Base-by-base conservation (phyloP, 2,888 invertebrate genomes). In the Ditylenchus weischeri region DNA sequence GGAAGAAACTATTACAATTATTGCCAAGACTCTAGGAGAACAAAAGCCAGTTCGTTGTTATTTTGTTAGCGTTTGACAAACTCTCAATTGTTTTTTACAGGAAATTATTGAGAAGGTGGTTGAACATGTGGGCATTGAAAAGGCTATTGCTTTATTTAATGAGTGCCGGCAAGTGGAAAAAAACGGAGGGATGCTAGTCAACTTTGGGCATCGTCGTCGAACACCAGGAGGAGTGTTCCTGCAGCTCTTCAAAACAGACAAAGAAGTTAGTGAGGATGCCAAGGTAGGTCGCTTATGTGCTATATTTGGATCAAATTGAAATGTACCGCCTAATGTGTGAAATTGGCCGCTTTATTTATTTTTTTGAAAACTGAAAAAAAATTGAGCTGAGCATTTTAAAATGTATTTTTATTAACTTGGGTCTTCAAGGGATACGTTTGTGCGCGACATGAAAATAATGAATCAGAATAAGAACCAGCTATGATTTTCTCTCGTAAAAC, bases 151-250 rank as follows among this genome's bases (percentile, higher is more conserved):
- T 47, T 49, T 82, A 47, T 80, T 79, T 66, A 68, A 79, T 7
- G 72, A 75, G 51, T 79, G 78, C 15, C 70, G 74, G 54, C 70
- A 77, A 58, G 61, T 77, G 5, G 81, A 82, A 65, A 59, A 69
- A 35, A 66, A 62, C 10, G 81, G 80, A 11, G 82, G 82, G 35
- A 74, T 81, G 76, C 71, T 73, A 65, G 75, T 76, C 11, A 29
- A 64, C 29, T 70, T 76, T 21, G 58, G 69, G 21, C 36, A 57
- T 67, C 76, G 72, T 51, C 75, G 77, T 19, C 68, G 77, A 61
- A 80, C 82, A 23, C 79, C 82, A 11, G 82, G 82, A 29, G 82
- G 82, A 3, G 80, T 83, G 18, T 82, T 78, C 69, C 74, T 82
- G 61, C 54, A 71, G 48, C 48, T 71, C 35, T 60, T 72, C 57